Percentiles rank a stretch among this genome's conserved stretches.
phyloP scores from a whole-genome alignment of 2,113 vertebrate species.

The Myotis davidii region DNA sequence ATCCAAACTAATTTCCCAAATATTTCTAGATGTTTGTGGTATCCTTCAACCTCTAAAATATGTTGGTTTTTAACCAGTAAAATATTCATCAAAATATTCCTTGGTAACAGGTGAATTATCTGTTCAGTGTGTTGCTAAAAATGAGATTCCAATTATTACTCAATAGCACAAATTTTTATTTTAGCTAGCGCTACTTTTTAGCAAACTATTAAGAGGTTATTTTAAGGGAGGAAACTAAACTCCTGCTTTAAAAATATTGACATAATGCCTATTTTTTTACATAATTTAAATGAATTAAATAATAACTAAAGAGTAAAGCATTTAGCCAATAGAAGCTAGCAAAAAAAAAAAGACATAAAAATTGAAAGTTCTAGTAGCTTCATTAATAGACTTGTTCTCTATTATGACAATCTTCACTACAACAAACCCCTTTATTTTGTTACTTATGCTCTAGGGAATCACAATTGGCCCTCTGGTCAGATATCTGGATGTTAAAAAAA shows the following conservation, averaged over 20 bases:
- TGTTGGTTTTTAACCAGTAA: background rate
- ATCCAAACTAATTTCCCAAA: background rate
- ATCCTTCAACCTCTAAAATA: background rate
- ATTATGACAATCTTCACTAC: background rate
- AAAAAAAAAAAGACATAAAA: conserved; percentile 3
- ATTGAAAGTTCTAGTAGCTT: background rate
- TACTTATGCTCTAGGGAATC: conserved; percentile 90
- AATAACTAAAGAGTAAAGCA: background rate
- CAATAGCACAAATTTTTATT: background rate
- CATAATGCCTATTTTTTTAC: background rate
- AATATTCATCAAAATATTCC: background rate
- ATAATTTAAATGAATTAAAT: background rate
- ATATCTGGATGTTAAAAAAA: conserved; percentile 94
- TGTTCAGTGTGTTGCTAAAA: background rate
- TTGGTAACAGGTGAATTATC: background rate
- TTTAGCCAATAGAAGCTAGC: background rate
- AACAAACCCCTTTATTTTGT: background rate
- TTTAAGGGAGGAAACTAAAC: background rate
- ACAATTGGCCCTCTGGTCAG: conserved; percentile 95
- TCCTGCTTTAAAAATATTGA: background rate
- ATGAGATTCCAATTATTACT: background rate
- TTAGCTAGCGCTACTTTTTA: background rate
- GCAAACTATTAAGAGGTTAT: background rate
- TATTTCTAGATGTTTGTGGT: background rate
- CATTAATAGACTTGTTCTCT: background rate